These are phyloP conservation scores for Baronia brevicornis DNA, from an alignment of 2,888 invertebrate genomes.

Conservation along the genomic window DNA sequence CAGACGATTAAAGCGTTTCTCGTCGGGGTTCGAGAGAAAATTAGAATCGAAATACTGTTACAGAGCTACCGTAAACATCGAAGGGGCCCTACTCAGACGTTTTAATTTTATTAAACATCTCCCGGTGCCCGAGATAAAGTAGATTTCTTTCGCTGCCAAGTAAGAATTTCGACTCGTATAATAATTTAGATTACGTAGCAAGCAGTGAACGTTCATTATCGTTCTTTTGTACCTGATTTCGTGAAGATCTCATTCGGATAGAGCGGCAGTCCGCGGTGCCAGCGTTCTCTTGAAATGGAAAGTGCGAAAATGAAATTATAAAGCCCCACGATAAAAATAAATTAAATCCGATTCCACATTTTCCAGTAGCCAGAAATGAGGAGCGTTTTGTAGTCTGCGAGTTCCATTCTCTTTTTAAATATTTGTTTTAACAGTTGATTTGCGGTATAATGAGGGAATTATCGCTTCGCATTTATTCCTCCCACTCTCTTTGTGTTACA, in stretches of 20 bases:
- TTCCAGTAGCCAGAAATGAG: slow-evolving; percentile 68
- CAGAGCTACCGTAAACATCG: slow-evolving; percentile 55
- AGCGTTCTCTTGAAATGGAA: slow-evolving; percentile 71
- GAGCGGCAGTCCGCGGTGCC: slow-evolving; percentile 68
- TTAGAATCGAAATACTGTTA: slow-evolving; percentile 59
- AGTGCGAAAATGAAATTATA: slow-evolving; percentile 77
- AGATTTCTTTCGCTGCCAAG: slow-evolving; percentile 71
- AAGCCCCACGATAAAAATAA: slow-evolving; percentile 75
- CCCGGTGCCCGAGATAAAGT: slow-evolving; percentile 64
- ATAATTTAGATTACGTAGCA: slow-evolving; percentile 76
- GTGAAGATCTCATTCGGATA: slow-evolving; percentile 75
- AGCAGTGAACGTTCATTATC: slow-evolving; percentile 75
- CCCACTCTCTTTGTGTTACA: slow-evolving; percentile 31
- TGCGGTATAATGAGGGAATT: slow-evolving; percentile 71
- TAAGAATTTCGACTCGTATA: slow-evolving; percentile 73
- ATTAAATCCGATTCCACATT: slow-evolving; percentile 75
- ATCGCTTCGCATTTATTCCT: slow-evolving; percentile 56
- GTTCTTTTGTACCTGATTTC: slow-evolving; percentile 74
- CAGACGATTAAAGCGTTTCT: slow-evolving; percentile 37
- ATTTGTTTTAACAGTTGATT: slow-evolving; percentile 74
- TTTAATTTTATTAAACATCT: slow-evolving; percentile 74
- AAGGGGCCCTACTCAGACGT: slow-evolving; percentile 53
- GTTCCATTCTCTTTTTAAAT: slow-evolving; percentile 70
- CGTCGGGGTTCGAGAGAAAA: slow-evolving; percentile 36
- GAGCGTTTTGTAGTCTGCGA: slow-evolving; percentile 66